Percentiles rank a stretch among this genome's conserved stretches.
Evolutionary conservation across 2,888 invertebrate species (phyloP).

Genomic region (Andrena flavipes): DNA sequence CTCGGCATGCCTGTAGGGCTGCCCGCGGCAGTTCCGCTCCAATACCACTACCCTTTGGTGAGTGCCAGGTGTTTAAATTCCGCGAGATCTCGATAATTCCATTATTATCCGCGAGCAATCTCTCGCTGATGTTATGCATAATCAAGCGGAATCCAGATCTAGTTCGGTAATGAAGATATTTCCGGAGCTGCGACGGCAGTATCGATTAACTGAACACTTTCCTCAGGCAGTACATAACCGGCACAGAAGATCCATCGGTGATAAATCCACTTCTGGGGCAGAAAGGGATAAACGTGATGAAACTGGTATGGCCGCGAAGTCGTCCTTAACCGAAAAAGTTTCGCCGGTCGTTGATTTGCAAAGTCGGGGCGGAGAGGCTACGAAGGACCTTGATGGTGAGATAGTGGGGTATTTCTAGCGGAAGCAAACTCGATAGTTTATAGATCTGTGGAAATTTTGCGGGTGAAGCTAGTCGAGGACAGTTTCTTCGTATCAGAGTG

Average conservation of each 20-base stretch:
- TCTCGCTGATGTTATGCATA: no score
- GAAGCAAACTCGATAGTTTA: no score
- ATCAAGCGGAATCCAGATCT: not conserved
- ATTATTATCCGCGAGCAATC: not conserved
- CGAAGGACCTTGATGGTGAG: slow-evolving; percentile 24
- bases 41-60: slow-evolving; percentile 15
- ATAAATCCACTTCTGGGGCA: slow-evolving; percentile 32
- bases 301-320: slow-evolving; percentile 70
- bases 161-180: slow-evolving; percentile 3
- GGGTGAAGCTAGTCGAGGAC: no score
- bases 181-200: not conserved
- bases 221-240: slow-evolving; percentile 61
- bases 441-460: no score
- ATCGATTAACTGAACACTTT: slow-evolving; percentile 20
- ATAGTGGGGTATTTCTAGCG: no score
- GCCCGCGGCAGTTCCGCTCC: not conserved
- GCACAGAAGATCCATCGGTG: slow-evolving; percentile 46
- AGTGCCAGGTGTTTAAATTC: not conserved
- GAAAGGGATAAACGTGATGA: slow-evolving; percentile 10
- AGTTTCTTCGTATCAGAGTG: no score
- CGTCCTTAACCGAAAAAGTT: slow-evolving; percentile 61
- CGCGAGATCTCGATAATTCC: no score
- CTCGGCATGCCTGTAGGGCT: not conserved
- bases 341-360: slow-evolving; percentile 42
- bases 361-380: slow-evolving; percentile 32